phyloP scores from a whole-genome alignment of 2,113 vertebrate species.

The Tympanuchus pallidicinctus region DNA sequence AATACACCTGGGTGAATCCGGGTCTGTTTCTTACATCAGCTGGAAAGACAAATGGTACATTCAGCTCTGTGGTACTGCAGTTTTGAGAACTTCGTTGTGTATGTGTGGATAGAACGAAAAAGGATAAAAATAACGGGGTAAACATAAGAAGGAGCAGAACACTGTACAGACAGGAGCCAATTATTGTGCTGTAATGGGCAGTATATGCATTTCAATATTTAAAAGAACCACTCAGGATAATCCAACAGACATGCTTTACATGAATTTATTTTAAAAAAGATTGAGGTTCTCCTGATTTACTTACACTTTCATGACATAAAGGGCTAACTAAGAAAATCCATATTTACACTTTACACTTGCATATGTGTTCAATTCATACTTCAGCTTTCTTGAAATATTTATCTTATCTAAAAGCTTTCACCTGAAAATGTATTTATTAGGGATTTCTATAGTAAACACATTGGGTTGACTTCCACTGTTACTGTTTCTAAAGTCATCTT shows the following conservation, averaged over 20 bases:
- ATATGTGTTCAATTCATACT: not conserved
- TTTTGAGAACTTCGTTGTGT: not conserved
- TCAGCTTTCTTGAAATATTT: not conserved
- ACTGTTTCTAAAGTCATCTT: not conserved
- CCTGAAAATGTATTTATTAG: accelerated
- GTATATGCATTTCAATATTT: not conserved
- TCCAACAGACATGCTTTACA: not conserved
- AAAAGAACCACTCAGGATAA: not conserved
- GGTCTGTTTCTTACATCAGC: not conserved
- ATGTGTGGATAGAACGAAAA: not conserved
- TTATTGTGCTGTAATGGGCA: not conserved
- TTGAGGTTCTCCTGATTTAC: not conserved
- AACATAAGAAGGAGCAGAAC: not conserved
- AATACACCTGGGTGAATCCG: not conserved
- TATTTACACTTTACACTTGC: not conserved
- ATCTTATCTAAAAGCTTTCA: not conserved
- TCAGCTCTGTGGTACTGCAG: not conserved
- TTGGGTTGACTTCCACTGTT: not conserved
- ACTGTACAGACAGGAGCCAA: not conserved
- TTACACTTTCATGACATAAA: not conserved
- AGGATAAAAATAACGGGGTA: not conserved
- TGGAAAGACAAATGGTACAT: not conserved
- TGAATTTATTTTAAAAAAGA: not conserved
- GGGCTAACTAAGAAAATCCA: not conserved
- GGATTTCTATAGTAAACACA: not conserved